Conservation (phyloP, 2,888 invertebrate species). For the Podabrus alpinus region DNA sequence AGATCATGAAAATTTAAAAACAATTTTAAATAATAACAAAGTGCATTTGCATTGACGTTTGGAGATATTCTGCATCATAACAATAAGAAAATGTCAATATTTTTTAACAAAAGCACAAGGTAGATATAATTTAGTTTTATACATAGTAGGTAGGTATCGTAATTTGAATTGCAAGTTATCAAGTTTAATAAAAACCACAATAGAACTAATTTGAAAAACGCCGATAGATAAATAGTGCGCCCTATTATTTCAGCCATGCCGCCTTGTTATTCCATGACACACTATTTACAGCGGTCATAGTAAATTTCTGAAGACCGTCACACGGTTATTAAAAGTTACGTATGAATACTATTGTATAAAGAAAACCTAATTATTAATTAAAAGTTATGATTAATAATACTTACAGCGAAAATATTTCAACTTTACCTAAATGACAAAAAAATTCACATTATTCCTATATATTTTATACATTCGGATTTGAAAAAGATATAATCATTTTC, state of each 20-base stretch:
- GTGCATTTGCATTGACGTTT: too few species aligned
- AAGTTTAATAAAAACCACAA: background rate
- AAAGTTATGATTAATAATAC: background rate
- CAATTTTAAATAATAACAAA: too few species aligned
- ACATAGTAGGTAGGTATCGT: background rate
- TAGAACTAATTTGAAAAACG: constrained; percentile 4
- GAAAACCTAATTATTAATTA: background rate
- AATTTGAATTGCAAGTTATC: background rate
- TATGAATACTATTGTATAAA: constrained; percentile 12
- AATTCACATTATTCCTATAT: too few species aligned
- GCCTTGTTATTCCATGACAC: constrained; percentile 33
- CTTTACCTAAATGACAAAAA: background rate
- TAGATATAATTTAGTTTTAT: too few species aligned
- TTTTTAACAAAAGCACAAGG: background rate
- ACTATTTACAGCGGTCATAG: constrained; percentile 25
- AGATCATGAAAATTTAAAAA: too few species aligned
- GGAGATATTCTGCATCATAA: too few species aligned
- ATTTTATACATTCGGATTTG: background rate
- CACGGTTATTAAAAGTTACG: constrained; percentile 30
- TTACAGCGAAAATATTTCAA: background rate
- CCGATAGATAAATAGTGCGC: constrained; percentile 31
- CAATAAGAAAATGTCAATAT: background rate
- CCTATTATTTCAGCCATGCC: constrained; percentile 31
- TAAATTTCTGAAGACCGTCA: constrained; percentile 22
- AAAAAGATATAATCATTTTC: background rate